phyloP scores from a whole-genome alignment of 2,888 invertebrate species.

The Drosophila pegasa region DNA sequence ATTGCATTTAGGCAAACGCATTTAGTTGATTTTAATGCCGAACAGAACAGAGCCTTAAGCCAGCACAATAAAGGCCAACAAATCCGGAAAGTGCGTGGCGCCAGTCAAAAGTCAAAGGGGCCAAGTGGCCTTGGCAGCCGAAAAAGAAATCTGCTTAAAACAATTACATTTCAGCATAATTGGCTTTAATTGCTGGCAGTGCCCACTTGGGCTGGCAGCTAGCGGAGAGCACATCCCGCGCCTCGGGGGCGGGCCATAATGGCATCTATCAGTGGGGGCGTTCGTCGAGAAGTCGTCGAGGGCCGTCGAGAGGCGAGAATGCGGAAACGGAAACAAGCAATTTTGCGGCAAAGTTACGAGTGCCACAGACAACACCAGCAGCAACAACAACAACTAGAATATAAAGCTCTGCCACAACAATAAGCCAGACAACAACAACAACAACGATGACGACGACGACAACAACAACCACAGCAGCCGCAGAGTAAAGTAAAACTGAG shows the following conservation, averaged over 20 bases:
- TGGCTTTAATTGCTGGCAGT: slow-evolving; percentile 82
- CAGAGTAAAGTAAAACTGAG: slow-evolving; percentile 41
- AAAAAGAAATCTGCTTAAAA: slow-evolving; percentile 72
- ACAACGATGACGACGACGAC: slow-evolving; percentile 7
- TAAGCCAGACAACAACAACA: slow-evolving; percentile 45
- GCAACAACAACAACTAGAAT: slow-evolving; percentile 30
- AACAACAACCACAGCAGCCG: slow-evolving; percentile 12
- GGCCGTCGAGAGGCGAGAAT: slow-evolving; percentile 53
- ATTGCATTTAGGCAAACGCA: slow-evolving; percentile 51
- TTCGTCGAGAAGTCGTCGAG: slow-evolving; percentile 45
- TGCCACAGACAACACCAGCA: slow-evolving; percentile 62
- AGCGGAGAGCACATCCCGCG: slow-evolving; percentile 57
- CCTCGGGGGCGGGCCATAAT: slow-evolving; percentile 79
- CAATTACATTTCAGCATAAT: slow-evolving; percentile 83
- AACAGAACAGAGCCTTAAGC: slow-evolving; percentile 1
- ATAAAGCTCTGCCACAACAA: slow-evolving; percentile 64
- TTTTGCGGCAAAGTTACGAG: slow-evolving; percentile 82
- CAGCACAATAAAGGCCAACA: neutral
- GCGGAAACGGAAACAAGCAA: slow-evolving; percentile 84
- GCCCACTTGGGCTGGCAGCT: slow-evolving; percentile 48
- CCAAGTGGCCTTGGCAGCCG: slow-evolving; percentile 25
- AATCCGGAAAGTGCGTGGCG: slow-evolving; percentile 13
- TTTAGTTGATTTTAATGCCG: slow-evolving; percentile 58
- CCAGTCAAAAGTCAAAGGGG: slow-evolving; percentile 27
- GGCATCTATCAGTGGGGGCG: slow-evolving; percentile 80